Conservation (phyloP, 2,113 vertebrate species). For the Thalassoma bifasciatum region DNA sequence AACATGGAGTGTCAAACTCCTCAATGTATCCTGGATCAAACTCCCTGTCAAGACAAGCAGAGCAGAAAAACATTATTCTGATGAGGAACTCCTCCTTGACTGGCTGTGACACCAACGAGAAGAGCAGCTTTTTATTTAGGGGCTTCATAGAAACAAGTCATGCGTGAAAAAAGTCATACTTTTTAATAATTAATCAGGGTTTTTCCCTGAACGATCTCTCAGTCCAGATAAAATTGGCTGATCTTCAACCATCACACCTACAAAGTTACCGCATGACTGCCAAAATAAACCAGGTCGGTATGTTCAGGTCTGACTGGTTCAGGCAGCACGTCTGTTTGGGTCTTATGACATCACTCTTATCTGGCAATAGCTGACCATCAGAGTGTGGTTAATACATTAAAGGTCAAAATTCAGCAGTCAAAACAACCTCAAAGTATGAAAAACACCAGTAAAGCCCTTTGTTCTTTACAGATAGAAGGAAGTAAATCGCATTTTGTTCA, state of each 20-base stretch:
- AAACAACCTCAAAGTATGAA: too few species aligned
- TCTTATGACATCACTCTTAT: background rate
- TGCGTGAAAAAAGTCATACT: too few species aligned
- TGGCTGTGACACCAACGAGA: too few species aligned
- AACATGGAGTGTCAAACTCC: slow-evolving; percentile 47
- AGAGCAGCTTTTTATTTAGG: too few species aligned
- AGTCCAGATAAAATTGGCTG: slow-evolving; percentile 2
- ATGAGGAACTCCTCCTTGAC: background rate
- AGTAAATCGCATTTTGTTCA: too few species aligned
- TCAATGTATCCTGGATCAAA: slow-evolving; percentile 55
- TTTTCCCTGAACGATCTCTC: background rate
- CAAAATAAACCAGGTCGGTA: slow-evolving; percentile 12
- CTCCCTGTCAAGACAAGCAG: slow-evolving; percentile 47
- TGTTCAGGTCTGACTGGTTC: slow-evolving; percentile 9
- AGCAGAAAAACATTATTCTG: background rate
- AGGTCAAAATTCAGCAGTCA: background rate
- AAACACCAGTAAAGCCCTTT: too few species aligned
- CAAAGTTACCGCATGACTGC: background rate
- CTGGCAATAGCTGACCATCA: background rate
- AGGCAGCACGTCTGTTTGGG: slow-evolving; percentile 17
- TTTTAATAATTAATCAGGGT: background rate
- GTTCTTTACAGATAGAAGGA: too few species aligned
- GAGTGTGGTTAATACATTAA: background rate
- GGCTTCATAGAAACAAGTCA: too few species aligned
- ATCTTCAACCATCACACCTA: slow-evolving; percentile 15